A percentile compares a stretch with the other conserved stretches of the same genome.
Evolutionary conservation across 2,113 vertebrate genomes (phyloP).

Genomic region (Pterocles orientalis): DNA sequence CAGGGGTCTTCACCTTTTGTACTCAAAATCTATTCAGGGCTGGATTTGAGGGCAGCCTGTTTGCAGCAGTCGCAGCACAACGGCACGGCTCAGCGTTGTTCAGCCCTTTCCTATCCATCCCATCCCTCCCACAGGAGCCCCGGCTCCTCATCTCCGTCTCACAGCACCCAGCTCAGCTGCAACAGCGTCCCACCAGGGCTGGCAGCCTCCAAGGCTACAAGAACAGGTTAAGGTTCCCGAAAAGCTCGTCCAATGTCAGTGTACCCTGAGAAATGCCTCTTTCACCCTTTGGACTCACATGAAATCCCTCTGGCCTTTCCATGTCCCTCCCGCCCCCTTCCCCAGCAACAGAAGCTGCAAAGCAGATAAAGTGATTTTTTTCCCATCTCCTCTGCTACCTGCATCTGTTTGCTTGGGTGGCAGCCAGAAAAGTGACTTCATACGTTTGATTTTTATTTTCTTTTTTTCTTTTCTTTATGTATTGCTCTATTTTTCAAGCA

Average conservation of each 20-base stretch:
- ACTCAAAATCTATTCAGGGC: neutral
- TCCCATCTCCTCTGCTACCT: neutral
- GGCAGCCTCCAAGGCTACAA: neutral
- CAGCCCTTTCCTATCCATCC: neutral
- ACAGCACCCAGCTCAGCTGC: accelerated
- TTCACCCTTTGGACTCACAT: neutral
- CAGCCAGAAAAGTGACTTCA: slow-evolving; percentile 53
- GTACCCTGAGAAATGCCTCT: neutral
- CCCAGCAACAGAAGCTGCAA: neutral
- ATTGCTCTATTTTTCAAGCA: neutral
- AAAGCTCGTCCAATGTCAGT: neutral
- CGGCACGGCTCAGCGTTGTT: neutral
- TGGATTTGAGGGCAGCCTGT: neutral
- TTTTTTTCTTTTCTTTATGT: neutral
- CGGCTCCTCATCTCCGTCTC: neutral
- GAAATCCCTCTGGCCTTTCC: neutral
- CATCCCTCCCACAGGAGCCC: neutral
- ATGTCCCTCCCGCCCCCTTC: neutral
- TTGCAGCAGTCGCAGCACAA: neutral
- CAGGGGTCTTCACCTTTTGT: slow-evolving; percentile 19
- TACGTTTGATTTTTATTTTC: neutral
- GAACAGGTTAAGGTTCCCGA: neutral
- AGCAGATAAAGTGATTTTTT: neutral
- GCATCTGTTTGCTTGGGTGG: slow-evolving; percentile 44
- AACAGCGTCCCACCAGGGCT: accelerated